A percentile compares a stretch with the other conserved stretches of the same genome.
Evolutionary conservation across 2,888 invertebrate species (phyloP).

Genomic region (Quadriops clusia): DNA sequence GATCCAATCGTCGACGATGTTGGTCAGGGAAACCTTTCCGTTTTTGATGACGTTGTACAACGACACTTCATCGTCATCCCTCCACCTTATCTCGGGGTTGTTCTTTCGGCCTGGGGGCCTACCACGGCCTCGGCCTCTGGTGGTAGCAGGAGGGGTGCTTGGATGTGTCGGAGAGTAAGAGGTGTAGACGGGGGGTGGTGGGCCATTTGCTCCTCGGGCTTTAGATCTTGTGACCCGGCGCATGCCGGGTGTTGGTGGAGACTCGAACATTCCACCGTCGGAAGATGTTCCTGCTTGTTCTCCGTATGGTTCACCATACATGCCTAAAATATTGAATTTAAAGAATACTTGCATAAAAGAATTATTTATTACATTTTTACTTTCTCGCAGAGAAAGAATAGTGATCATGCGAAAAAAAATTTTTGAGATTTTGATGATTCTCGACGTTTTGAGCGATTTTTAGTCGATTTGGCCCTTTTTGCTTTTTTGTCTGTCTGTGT

Average conservation of each 20-base stretch:
- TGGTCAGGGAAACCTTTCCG: slow-evolving; percentile 70
- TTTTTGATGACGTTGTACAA: slow-evolving; percentile 74
- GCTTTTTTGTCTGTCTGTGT: too few relatives aligned
- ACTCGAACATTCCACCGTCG: slow-evolving; percentile 35
- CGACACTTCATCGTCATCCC: slow-evolving; percentile 64
- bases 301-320: slow-evolving; percentile 22
- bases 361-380: too few relatives aligned
- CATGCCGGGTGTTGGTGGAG: slow-evolving; percentile 48
- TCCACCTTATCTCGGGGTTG: slow-evolving; percentile 34
- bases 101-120: slow-evolving; percentile 43
- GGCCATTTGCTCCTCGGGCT: slow-evolving; percentile 33
- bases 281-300: slow-evolving; percentile 28
- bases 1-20: slow-evolving; percentile 97
- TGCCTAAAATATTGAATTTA: too few relatives aligned
- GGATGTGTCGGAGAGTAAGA: slow-evolving; percentile 34
- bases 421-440: too few relatives aligned
- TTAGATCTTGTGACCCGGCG: slow-evolving; percentile 56
- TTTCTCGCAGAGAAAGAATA: too few relatives aligned
- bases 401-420: too few relatives aligned
- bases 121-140: slow-evolving; percentile 35
- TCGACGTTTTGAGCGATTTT: too few relatives aligned
- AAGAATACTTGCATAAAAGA: too few relatives aligned
- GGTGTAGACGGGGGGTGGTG: slow-evolving; percentile 32
- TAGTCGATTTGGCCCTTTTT: too few relatives aligned
- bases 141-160: slow-evolving; percentile 29